Base-by-base conservation (phyloP, 2,797 vertebrate species). In the Rhinatrema bivittatum region DNA sequence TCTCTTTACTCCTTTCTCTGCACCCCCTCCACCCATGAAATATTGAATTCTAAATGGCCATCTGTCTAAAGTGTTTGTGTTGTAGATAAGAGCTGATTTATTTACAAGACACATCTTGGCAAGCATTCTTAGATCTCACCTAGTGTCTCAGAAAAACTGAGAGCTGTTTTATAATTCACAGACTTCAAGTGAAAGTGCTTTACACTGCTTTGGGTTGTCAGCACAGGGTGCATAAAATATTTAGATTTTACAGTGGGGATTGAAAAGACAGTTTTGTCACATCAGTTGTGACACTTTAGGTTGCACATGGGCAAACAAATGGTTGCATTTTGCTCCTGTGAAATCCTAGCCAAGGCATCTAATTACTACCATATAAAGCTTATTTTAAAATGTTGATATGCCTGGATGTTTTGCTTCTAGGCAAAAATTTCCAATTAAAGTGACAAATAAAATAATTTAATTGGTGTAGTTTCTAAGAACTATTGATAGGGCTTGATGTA, bases 151-250 rank as follows among this genome's bases (percentile, higher is more conserved):
- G 56, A 32, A 73, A 76, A 72, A 80, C 41, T 72, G 70, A 77
- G 68, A 77, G 36, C 37, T 55, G 28, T 72, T 90, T 83, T 76
- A 86, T 88, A 84, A 83, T 87, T 88, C 62, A 83, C 57, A 50
- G 29, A 43, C 63, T 60, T 74, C 76, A 78, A 82, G 67, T 55
- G 60, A 70, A 71, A 75, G 65, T 43, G 65, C 56, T 78, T 83
- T 76, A 41, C 47, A 56, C 68, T 67, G 53, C 49, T 78, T 62
- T 69, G 58, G 67, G 50, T 63, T 68, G 54, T 56, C 51, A 66
- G 50, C 42, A 46, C 29, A 66, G 46, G 22, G 9, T 20, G 39
- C 46, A 84, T 85, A 46, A 78, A 86, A 87, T 78, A 84, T 83
- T 85, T 64, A 74, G 55, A 51, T 38, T 42, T 17, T 38, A 53